Evolutionary conservation across 2,113 vertebrate species (phyloP).

Genomic region (Hydrolagus affinis): DNA sequence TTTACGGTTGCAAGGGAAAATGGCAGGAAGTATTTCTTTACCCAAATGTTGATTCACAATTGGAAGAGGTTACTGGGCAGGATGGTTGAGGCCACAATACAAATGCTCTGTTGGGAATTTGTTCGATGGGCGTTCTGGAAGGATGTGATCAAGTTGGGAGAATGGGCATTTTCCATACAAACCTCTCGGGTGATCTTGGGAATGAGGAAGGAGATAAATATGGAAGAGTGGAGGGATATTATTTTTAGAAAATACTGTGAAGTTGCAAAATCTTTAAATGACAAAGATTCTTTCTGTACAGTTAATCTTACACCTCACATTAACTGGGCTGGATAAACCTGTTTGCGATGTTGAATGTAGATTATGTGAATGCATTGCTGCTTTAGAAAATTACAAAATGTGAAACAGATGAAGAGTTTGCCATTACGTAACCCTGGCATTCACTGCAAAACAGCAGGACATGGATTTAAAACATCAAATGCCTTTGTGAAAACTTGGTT

Average conservation of each 20-base stretch:
- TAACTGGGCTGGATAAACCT: background rate
- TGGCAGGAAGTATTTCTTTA: too few relatives aligned
- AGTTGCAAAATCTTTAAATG: background rate
- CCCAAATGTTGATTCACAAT: too few relatives aligned
- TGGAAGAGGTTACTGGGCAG: too few relatives aligned
- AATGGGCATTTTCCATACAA: too few relatives aligned
- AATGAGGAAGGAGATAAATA: too few relatives aligned
- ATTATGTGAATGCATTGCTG: background rate
- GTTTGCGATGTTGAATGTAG: background rate
- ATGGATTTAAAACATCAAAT: background rate
- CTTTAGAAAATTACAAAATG: background rate
- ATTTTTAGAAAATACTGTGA: background rate
- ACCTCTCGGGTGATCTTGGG: too few relatives aligned
- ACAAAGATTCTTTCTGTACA: too few relatives aligned
- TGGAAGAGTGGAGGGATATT: background rate
- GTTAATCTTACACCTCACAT: background rate
- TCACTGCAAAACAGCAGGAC: background rate
- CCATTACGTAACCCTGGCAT: background rate
- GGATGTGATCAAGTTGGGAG: too few relatives aligned
- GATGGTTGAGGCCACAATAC: too few relatives aligned
- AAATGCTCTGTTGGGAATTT: too few relatives aligned
- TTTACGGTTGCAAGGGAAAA: too few relatives aligned
- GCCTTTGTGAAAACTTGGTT: background rate
- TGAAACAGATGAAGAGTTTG: background rate
- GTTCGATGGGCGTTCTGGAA: too few relatives aligned